A percentile compares a stretch with the other conserved stretches of the same genome.
Conservation (phyloP, 2,888 invertebrate genomes). For the Eulithis prunata region DNA sequence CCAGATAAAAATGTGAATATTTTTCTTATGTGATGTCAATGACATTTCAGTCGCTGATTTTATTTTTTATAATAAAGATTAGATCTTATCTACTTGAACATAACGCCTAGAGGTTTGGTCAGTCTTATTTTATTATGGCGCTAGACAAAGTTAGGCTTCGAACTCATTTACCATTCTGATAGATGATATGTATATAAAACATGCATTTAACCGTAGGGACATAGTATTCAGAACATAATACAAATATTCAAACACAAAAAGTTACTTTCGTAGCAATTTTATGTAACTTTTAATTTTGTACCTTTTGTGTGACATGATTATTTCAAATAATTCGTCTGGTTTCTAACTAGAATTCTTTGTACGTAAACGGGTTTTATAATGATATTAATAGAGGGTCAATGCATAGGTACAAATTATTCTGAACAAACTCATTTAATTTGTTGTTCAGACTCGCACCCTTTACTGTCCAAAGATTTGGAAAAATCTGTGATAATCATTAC, state of each 20-base stretch:
- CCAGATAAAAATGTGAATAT: constrained; percentile 85
- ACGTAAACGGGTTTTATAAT: constrained; percentile 75
- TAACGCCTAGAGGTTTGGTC: constrained; percentile 74
- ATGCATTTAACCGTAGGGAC: constrained; percentile 78
- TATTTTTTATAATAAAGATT: constrained; percentile 79
- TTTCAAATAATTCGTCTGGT: constrained; percentile 77
- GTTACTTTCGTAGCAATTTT: constrained; percentile 74
- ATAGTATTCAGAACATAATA: constrained; percentile 73
- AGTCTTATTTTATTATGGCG: constrained; percentile 58
- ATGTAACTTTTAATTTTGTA: constrained; percentile 73
- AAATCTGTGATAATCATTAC: constrained; percentile 83
- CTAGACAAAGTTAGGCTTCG: constrained; percentile 61
- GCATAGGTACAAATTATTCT: constrained; percentile 75
- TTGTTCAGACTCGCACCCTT: constrained; percentile 70
- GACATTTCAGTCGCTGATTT: constrained; percentile 82
- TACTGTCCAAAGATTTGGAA: constrained; percentile 84
- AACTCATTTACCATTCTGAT: constrained; percentile 67
- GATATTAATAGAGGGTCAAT: constrained; percentile 62
- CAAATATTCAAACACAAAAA: constrained; percentile 66
- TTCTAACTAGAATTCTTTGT: constrained; percentile 76
- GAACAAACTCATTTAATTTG: constrained; percentile 57
- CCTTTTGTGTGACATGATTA: constrained; percentile 70
- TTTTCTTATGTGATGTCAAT: constrained; percentile 82
- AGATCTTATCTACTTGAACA: constrained; percentile 71
- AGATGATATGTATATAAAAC: constrained; percentile 75